Conservation (phyloP, 2,888 invertebrate genomes). For the Boloria selene region DNA sequence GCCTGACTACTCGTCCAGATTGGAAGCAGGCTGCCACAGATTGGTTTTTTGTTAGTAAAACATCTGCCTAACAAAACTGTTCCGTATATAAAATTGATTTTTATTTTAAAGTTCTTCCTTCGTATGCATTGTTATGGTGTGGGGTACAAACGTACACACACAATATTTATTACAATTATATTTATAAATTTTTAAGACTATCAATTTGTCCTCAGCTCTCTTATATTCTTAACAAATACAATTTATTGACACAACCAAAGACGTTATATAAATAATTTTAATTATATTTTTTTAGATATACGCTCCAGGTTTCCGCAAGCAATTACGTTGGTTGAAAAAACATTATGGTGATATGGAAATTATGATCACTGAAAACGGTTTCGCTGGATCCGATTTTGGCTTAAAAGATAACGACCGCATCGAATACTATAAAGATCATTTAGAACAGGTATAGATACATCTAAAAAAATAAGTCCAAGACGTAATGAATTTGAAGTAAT, state of each 20-base stretch:
- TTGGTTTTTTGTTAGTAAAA: slow-evolving; percentile 42
- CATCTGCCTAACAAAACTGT: too few species aligned
- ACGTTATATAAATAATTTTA: too few species aligned
- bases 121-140: too few species aligned
- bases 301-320: slow-evolving; percentile 69
- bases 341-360: slow-evolving; percentile 63
- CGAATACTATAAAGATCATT: slow-evolving; percentile 46
- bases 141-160: too few species aligned
- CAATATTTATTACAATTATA: too few species aligned
- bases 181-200: too few species aligned
- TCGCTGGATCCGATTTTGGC: slow-evolving; percentile 44
- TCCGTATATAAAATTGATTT: too few species aligned
- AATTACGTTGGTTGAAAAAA: slow-evolving; percentile 67
- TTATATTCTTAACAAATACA: too few species aligned
- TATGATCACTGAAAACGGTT: slow-evolving; percentile 75
- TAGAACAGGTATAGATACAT: slow-evolving; percentile 50
- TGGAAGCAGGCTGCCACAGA: slow-evolving; percentile 42
- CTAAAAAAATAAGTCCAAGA: background rate
- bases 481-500: background rate
- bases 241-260: too few species aligned
- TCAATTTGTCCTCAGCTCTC: too few species aligned
- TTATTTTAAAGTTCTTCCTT: too few species aligned
- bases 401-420: slow-evolving; percentile 52
- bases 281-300: slow-evolving; percentile 50
- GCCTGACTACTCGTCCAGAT: slow-evolving; percentile 34